A percentile compares a stretch with the other conserved stretches of the same genome.
phyloP scores from a whole-genome alignment of 2,113 vertebrate genomes.

The Xenopus laevis region DNA sequence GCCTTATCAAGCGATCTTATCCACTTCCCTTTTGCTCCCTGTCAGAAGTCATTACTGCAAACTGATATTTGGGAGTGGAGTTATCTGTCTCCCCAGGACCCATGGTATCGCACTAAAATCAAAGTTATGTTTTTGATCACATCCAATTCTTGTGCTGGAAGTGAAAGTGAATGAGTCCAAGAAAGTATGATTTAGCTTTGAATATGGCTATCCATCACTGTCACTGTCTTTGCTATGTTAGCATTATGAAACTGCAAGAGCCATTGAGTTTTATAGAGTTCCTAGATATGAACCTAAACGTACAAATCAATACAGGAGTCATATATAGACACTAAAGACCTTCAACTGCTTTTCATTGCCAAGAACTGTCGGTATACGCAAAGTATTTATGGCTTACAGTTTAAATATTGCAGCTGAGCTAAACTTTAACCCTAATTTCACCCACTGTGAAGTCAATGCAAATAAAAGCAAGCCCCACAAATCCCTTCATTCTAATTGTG shows the following conservation, averaged over 20 bases:
- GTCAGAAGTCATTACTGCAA: slow-evolving; percentile 33
- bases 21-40: slow-evolving; percentile 19
- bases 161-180: slow-evolving; percentile 17
- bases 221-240: slow-evolving; percentile 3
- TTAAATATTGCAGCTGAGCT: no score
- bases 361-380: no score
- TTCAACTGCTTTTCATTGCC: no score
- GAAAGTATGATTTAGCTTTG: not conserved
- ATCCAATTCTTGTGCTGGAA: slow-evolving; percentile 19
- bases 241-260: slow-evolving; percentile 12
- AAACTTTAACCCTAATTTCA: no score
- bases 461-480: no score
- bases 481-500: no score
- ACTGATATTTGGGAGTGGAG: slow-evolving; percentile 28
- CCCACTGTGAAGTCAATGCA: no score
- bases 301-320: not conserved
- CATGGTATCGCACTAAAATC: slow-evolving; percentile 24
- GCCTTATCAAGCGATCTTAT: slow-evolving; percentile 25
- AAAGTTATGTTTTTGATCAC: slow-evolving; percentile 25
- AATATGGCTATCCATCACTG: slow-evolving; percentile 26
- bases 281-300: not conserved
- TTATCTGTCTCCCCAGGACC: slow-evolving; percentile 17
- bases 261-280: slow-evolving; percentile 2
- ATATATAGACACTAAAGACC: not conserved
- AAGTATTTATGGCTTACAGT: no score